A percentile compares a stretch with the other conserved stretches of the same genome.
Evolutionary conservation across 1,140 invertebrate genomes (phyloP).

Genomic region (fruit fly (Drosophila melanogaster)): Release_6_plus_ISO1_MT NC_004354.4:7080501-7081000

Average conservation of each 20-base stretch:
- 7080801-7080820: slow-evolving; percentile 65
- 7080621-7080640: slow-evolving; percentile 14
- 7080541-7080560: slow-evolving; percentile 43
- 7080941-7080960: slow-evolving; percentile 75
- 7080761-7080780: slow-evolving; percentile 34
- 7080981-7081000: slow-evolving; percentile 83
- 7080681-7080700: slow-evolving; percentile 47
- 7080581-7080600: slow-evolving; percentile 67
- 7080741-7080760: slow-evolving; percentile 35
- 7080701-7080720: slow-evolving; percentile 24
- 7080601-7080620: slow-evolving; percentile 56
- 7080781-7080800: slow-evolving; percentile 42
- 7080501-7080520: slow-evolving; percentile 15
- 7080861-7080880: slow-evolving; percentile 73
- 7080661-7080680: slow-evolving; percentile 28
- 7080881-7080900: slow-evolving; percentile 54
- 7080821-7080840: slow-evolving; percentile 26
- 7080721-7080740: slow-evolving; percentile 44
- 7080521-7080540: slow-evolving; percentile 30
- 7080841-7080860: slow-evolving; percentile 58
- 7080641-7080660: slow-evolving; percentile 27
- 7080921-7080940: slow-evolving; percentile 62
- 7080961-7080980: slow-evolving; percentile 72
- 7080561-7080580: slow-evolving; percentile 43
- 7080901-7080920: slow-evolving; percentile 19